Conservation (phyloP, 2,797 vertebrate species). For the Pelodytes ibericus region DNA sequence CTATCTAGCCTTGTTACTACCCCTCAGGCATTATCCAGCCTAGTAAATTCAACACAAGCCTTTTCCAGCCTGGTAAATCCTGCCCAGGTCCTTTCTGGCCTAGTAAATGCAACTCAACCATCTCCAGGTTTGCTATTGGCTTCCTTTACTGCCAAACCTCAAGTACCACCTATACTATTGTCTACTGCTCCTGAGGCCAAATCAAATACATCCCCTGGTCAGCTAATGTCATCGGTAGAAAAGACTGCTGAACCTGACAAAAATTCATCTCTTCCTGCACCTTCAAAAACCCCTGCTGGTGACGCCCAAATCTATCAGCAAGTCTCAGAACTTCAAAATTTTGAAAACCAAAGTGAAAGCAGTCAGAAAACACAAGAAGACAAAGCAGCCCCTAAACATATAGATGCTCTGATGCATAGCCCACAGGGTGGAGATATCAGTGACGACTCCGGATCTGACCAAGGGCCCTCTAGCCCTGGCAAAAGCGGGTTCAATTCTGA, state of each 20-base stretch:
- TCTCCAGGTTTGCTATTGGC: conserved; percentile 41
- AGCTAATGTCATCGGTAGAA: conserved; percentile 14
- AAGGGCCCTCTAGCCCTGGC: conserved; percentile 65
- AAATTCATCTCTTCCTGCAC: background rate
- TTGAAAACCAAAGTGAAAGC: conserved; percentile 21
- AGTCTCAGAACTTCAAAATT: conserved; percentile 10
- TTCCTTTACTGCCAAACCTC: conserved; percentile 42
- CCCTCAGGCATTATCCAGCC: conserved; percentile 38
- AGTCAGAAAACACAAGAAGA: conserved; percentile 30
- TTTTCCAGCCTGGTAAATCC: conserved; percentile 49
- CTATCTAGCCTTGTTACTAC: conserved; percentile 35
- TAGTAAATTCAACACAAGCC: conserved; percentile 43
- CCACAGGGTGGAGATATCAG: conserved; percentile 68
- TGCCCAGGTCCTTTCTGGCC: conserved; percentile 40
- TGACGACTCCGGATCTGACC: conserved; percentile 67
- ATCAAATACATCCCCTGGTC: conserved; percentile 16
- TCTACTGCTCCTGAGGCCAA: conserved; percentile 31
- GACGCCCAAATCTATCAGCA: conserved; percentile 43
- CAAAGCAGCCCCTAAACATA: conserved; percentile 23
- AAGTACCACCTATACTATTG: conserved; percentile 28
- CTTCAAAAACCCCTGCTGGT: conserved; percentile 28
- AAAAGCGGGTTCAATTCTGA: conserved; percentile 58
- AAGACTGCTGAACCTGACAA: conserved; percentile 28
- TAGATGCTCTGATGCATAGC: conserved; percentile 65
- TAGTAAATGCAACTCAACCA: conserved; percentile 34